Evolutionary conservation across 2,888 invertebrate species (phyloP), one percentile per base, ranked within the genome.

Genomic region (Arge pagana): DNA sequence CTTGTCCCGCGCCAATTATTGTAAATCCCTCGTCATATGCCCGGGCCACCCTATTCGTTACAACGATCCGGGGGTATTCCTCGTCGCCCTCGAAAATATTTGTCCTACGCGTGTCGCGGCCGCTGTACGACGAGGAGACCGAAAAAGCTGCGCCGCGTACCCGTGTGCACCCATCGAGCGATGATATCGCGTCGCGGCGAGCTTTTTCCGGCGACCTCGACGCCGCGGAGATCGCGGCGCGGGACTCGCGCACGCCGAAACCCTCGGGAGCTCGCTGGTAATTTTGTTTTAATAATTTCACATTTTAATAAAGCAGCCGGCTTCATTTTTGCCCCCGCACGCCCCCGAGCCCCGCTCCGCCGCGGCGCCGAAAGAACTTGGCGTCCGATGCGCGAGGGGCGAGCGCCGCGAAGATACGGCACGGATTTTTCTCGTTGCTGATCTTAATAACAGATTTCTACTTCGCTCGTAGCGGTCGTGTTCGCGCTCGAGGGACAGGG

Each of bases 401-500:
- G 54, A 60, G 53, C 50, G 21, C 18, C 43, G 21, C 58, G 59
- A 55, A 74, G 76, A 75, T 76, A 75, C 69, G 74, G 76, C 75
- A 75, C 76, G 76, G 70, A 75, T 74, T 76, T 75, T 75, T 75
- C 74, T 71, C 74, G 71, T 74, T 74, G 72, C 73, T 74, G 75
- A 76, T 76, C 74, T 76, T 75, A 75, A 75, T 75, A 76, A 75
- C 72, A 74, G 72, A 71, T 72, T 71, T 67, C 64, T 56, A 57
- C 53, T n/a, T n/a, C n/a, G n/a, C n/a, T 55, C 58, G n/a, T n/a
- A n/a, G n/a, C n/a, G n/a, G n/a, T n/a, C n/a, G n/a, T n/a, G n/a
- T n/a, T n/a, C n/a, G n/a, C n/a, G n/a, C n/a, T 42, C 50, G 51
- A 52, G 41, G 41, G 36, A 35, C 49, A 50, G 52, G 24, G 43